Evolutionary conservation across 1,140 invertebrate species (phyloP).

Genomic region (Plutomurus gul): DNA sequence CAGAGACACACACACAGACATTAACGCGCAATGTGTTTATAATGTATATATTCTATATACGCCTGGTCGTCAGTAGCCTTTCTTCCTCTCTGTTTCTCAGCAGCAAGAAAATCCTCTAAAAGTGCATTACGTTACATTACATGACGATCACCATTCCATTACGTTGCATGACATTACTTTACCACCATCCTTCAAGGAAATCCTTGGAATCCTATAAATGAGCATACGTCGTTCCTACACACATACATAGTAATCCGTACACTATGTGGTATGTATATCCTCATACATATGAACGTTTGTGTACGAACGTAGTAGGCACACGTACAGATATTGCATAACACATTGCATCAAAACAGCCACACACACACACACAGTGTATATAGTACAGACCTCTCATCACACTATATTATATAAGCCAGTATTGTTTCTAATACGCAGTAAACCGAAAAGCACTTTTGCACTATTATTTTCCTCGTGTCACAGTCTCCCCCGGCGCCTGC

Average conservation of each 20-base stretch:
- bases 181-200: constrained; percentile 17
- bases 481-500: neutral
- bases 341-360: neutral
- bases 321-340: neutral
- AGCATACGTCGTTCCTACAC: neutral
- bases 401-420: too few relatives aligned
- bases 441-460: constrained; percentile 23
- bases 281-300: neutral
- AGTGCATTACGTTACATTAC: constrained; percentile 12
- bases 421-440: constrained; percentile 24
- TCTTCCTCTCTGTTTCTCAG: neutral
- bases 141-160: constrained; percentile 18
- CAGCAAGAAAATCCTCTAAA: constrained; percentile 2
- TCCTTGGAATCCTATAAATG: constrained; percentile 23
- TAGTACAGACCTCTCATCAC: neutral
- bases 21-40: neutral
- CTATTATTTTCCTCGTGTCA: constrained; percentile 4
- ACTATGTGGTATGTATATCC: too few relatives aligned
- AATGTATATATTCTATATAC: neutral
- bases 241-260: neutral
- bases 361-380: neutral
- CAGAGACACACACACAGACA: neutral
- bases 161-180: constrained; percentile 21
- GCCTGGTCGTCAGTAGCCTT: too few relatives aligned
- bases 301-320: neutral